Percentiles rank a stretch among this genome's conserved stretches.
These are phyloP conservation scores for Holacanthella duospinosa DNA, from an alignment of 2,888 invertebrate species.

Conservation along the genomic window DNA sequence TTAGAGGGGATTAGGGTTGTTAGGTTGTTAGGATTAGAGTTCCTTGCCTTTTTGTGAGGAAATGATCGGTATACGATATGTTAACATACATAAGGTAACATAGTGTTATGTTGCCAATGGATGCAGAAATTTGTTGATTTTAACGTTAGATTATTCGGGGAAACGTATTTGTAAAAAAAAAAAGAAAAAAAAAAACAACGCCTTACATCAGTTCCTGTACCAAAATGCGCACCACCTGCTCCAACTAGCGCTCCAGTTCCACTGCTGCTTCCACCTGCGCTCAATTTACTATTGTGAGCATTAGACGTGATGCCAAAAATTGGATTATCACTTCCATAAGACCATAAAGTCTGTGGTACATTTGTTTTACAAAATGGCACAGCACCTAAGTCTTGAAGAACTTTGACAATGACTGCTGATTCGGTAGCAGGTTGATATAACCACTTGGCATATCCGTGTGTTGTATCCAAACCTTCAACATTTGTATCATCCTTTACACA, in stretches of 20 bases:
- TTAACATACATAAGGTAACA: too few relatives aligned
- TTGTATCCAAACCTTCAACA: slow-evolving; percentile 41
- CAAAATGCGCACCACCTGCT: slow-evolving; percentile 22
- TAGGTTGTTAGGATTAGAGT: too few relatives aligned
- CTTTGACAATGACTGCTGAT: slow-evolving; percentile 29
- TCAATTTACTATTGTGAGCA: slow-evolving; percentile 23
- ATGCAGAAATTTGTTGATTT: too few relatives aligned
- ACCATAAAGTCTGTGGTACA: slow-evolving; percentile 12
- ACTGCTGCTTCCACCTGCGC: slow-evolving; percentile 28
- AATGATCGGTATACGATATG: too few relatives aligned
- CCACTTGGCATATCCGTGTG: slow-evolving; percentile 39
- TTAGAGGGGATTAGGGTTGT: too few relatives aligned
- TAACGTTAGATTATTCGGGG: not conserved
- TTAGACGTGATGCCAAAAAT: slow-evolving; percentile 30
- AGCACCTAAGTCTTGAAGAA: slow-evolving; percentile 29
- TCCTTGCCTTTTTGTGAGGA: too few relatives aligned
- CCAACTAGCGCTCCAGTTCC: slow-evolving; percentile 27
- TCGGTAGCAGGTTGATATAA: slow-evolving; percentile 38
- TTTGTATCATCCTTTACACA: slow-evolving; percentile 40
- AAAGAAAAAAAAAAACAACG: not conserved
- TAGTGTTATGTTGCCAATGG: too few relatives aligned
- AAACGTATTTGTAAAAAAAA: not conserved
- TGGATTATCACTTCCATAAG: slow-evolving; percentile 27
- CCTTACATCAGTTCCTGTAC: slow-evolving; percentile 8
- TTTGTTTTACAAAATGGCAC: slow-evolving; percentile 38